Percentiles rank a stretch among this genome's conserved stretches.
Conservation (phyloP, 1,140 invertebrate genomes). For the Pantala flavescens region DNA sequence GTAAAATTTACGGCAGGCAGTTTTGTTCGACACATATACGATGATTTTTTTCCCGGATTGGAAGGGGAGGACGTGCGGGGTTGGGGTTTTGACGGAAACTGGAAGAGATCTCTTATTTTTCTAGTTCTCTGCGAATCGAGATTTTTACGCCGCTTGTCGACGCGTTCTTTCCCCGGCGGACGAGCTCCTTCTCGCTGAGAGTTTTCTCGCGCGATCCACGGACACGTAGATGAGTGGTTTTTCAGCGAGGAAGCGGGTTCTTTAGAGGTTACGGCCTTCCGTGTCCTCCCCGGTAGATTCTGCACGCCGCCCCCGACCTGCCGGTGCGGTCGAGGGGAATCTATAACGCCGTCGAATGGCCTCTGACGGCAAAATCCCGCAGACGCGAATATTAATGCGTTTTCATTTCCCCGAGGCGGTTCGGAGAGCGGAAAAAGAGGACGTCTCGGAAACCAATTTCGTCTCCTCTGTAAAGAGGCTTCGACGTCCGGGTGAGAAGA, state of each 20-base stretch:
- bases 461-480: neutral
- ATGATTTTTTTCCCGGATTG: neutral
- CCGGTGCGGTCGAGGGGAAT: neutral
- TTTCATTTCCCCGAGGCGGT: neutral
- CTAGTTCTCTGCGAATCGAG: neutral
- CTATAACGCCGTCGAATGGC: neutral
- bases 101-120: neutral
- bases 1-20: neutral
- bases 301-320: neutral
- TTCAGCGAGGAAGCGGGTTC: neutral
- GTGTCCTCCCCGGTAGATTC: neutral
- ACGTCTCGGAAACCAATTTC: neutral
- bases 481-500: too few relatives aligned
- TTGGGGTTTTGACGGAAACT: neutral
- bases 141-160: too few relatives aligned
- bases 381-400: neutral
- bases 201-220: neutral
- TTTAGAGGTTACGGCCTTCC: neutral
- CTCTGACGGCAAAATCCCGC: neutral
- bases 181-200: too few relatives aligned
- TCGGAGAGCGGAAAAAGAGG: neutral
- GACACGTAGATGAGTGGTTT: neutral
- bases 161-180: too few relatives aligned
- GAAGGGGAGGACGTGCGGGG: neutral
- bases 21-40: constrained; percentile 7